Percentiles rank a stretch among this genome's conserved stretches.
Conservation (phyloP, 1,140 invertebrate genomes). For the Babylonia areolata region DNA sequence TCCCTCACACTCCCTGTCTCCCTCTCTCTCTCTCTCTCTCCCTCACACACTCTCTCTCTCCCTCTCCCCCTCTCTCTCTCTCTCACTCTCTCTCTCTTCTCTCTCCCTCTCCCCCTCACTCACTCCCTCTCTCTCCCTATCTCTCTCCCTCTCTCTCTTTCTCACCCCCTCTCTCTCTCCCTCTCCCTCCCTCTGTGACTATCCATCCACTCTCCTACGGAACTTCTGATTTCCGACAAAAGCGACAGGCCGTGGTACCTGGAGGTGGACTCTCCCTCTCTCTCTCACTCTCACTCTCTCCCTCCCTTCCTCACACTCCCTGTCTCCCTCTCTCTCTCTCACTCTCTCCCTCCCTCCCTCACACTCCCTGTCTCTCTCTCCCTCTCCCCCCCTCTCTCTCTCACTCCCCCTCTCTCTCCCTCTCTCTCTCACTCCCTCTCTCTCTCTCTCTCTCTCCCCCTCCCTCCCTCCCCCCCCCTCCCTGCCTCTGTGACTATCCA, state of each 20-base stretch:
- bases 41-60: not conserved
- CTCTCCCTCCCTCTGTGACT: not conserved
- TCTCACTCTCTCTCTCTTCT: slow-evolving; percentile 4
- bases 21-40: not conserved
- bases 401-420: not conserved
- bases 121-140: not conserved
- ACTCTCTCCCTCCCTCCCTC: not conserved
- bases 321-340: not conserved
- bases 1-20: not conserved
- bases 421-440: not conserved
- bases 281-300: not conserved
- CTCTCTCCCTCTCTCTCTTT: not conserved
- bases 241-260: too few species aligned
- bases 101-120: slow-evolving; percentile 14
- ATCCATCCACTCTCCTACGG: too few species aligned
- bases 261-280: not conserved
- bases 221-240: too few species aligned
- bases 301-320: not conserved
- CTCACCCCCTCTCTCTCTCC: not conserved
- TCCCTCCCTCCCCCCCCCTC: too few species aligned
- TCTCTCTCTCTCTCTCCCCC: too few species aligned
- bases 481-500: too few species aligned
- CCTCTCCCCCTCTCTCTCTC: slow-evolving; percentile 10
- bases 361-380: not conserved
- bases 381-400: not conserved